Conservation (phyloP, 2,888 invertebrate species). For the Phymatocera aterrima region DNA sequence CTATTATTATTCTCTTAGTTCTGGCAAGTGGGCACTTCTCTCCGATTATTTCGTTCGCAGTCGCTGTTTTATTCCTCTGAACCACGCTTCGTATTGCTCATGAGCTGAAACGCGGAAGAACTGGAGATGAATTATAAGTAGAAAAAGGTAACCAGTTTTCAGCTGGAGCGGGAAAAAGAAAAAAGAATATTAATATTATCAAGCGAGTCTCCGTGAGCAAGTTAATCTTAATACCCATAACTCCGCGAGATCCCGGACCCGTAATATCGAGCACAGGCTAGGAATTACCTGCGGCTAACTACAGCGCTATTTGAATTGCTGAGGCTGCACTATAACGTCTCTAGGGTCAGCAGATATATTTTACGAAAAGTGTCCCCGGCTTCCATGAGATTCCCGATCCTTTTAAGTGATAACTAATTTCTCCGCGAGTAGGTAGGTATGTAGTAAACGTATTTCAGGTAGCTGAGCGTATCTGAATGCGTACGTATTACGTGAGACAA, state of each 20-base stretch:
- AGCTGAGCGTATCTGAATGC: no score
- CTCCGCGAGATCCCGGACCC: neutral
- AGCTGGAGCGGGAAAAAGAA: neutral
- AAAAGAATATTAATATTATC: neutral
- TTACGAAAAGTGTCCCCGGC: neutral
- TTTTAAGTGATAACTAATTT: no score
- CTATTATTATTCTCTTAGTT: slow-evolving; percentile 22
- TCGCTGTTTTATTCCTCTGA: slow-evolving; percentile 9
- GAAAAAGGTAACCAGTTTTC: neutral
- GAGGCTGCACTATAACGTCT: neutral
- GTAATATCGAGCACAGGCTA: neutral
- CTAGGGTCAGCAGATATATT: neutral
- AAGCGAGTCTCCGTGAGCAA: neutral
- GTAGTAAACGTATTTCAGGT: no score
- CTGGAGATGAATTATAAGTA: neutral
- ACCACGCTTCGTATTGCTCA: neutral
- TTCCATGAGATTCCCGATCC: no score
- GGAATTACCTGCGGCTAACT: no score
- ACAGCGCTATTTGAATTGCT: neutral
- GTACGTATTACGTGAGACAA: neutral
- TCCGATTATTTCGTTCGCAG: slow-evolving; percentile 4
- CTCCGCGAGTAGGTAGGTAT: no score
- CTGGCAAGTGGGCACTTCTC: slow-evolving; percentile 22
- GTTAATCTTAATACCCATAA: neutral
- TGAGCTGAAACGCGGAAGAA: neutral